Base-by-base conservation (phyloP, 1,140 invertebrate species). In the Eulimnadia texana region DNA sequence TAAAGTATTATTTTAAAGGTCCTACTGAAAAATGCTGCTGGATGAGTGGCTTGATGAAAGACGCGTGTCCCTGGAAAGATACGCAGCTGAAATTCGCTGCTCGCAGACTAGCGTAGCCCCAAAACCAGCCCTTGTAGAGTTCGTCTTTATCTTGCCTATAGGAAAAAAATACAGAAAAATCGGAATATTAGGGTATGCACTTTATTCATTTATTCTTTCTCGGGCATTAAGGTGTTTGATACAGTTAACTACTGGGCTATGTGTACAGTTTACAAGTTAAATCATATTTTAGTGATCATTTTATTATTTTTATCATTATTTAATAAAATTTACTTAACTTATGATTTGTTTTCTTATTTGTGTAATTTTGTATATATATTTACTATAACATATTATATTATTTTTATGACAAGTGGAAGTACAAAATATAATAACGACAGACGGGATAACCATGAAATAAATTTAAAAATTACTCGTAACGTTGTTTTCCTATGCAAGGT, bases 11-110 rank as follows among this genome's bases (percentile, higher is more conserved):
- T 19, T 23, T 42, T 63, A n/a, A n/a, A n/a, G n/a, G n/a, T n/a
- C n/a, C n/a, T n/a, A 20, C 47, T 24, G 54, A 33, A 54, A 42
- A 28, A 10, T 61, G 13, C 16, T 52, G 13, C 67, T 72, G 77
- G 27, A 94, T 68, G 61, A 82, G 51, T 20, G 60, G 50, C 67
- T 72, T 76, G 28, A 94, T 68, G 60, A 82, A 78, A 11, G 77
- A 80, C 0, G 82, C 79, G 64, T 79, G 81, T 3, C 90, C 93
- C 79, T 95, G 90, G 70, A 91, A 87, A 25, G 83, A 84, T 9
- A 97, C 68, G 73, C 91, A 94, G 42, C 82, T 69, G 42, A 88
- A 76, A 62, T 83, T 77, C 29, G 76, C 77, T 0, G 82, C 77
- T 24, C 79, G 80, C 2, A 92, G 74, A 68, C 85, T 81, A 19